Evolutionary conservation across 1,140 invertebrate genomes (phyloP), one percentile per base, ranked within the genome.

Genomic region (Prorops nasuta): DNA sequence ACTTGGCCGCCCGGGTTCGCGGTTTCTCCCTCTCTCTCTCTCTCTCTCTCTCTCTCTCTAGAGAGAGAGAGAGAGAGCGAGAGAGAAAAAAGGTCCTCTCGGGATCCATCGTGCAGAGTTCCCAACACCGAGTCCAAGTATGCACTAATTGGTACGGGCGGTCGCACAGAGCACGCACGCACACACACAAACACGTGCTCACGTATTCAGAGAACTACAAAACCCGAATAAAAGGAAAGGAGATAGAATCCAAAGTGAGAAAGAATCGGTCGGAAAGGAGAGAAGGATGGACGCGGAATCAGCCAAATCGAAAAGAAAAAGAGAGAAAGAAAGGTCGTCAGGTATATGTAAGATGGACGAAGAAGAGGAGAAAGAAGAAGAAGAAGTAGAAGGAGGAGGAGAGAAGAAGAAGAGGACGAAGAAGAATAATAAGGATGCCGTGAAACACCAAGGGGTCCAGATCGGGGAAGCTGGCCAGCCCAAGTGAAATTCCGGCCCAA

Each of bases 401-500:
- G 24, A 34, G 12, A 44, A 21, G 24, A 35, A 38, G 19, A 45
- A 24, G 35, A 22, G 19, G 21, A 40, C 22, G 20, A n/a, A 14
- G 28, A 24, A 49, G 21, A 36, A 21, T 22, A 57, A 19, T 15
- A 12, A 28, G 41, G 46, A 55, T 60, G 56, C 44, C 43, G 48
- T 28, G 54, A 44, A 53, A 34, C 35, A 22, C 28, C 12, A 41
- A 35, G 41, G 48, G 36, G 34, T 18, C 19, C 44, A 37, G 24
- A 17, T 14, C 16, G 19, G 35, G 44, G 47, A 47, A 47, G 43
- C 24, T 41, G 50, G 32, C 31, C 44, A 44, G 41, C 66, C 67
- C 49, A 76, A 75, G 70, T 72, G 51, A 76, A 76, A 77, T 77
- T 77, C 75, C 75, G 60, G 67, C 48, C 51, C 64, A 60, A 64